Base-by-base conservation (phyloP, 2,888 invertebrate genomes). In the Diploptera punctata region DNA sequence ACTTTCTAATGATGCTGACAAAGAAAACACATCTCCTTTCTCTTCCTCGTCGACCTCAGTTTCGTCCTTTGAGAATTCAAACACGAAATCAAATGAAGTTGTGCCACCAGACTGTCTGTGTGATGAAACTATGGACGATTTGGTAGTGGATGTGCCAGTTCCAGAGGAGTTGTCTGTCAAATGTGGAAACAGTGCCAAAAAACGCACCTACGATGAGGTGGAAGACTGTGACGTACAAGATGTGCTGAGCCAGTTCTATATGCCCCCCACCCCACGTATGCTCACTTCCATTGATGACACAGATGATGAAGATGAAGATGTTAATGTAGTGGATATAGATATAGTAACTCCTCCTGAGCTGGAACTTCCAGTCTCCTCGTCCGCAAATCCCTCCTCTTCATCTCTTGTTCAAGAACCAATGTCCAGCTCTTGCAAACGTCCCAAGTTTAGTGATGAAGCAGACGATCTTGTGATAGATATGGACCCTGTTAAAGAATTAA, bases 161-260 rank as follows among this genome's bases (percentile, higher is more conserved):
- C 19, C 52, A 3, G 26, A 60, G 52, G 24, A 16, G 4, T n/a
- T 52, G 10, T 31, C 70, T 13, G 21, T 26, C 10, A 24, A 5
- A 18, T 52, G 52, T 43, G 61, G 18, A 26, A 70, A 61, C 73
- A 74, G 31, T 76, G 75, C 62, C 21, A 70, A 72, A 69, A 75
- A 75, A 44, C 72, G 75, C 24, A 65, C 73, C 65, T 76, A 72
- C 29, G 75, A 75, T 26, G 89, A 89, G 67, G 86, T 88, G 77
- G 90, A 90, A 77, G 90, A 90, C 79, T 87, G 89, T 69, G 86
- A 90, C 79, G 88, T 90, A 57, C 89, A 90, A 77, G 91, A 90
- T 78, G 90, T 91, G 4, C 85, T 91, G 73, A 90, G 89, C 73
- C 90, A 91, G 79, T 90, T 91, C 79, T 91, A 90, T 80, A 88